phyloP scores from a whole-genome alignment of 2,113 vertebrate genomes.

The Erinaceus europaeus region DNA sequence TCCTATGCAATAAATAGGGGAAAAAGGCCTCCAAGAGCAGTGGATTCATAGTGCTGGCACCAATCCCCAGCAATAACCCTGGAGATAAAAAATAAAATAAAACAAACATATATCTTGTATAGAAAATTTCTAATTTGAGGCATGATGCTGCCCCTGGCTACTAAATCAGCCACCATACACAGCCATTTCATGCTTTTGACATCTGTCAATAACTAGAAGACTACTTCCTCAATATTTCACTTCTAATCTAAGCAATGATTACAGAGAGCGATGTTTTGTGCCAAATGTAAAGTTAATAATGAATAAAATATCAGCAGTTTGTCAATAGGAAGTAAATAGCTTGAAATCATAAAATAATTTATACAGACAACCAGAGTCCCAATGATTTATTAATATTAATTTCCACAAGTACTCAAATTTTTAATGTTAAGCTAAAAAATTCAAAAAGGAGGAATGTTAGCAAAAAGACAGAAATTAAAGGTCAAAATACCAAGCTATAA shows the following conservation, averaged over 20 bases:
- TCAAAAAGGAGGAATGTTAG: too few species aligned
- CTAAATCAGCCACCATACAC: background rate
- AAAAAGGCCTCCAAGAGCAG: too few species aligned
- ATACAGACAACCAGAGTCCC: background rate
- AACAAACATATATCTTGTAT: background rate
- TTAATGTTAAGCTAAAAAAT: too few species aligned
- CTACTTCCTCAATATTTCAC: background rate
- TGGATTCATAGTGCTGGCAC: too few species aligned
- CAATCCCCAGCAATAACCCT: too few species aligned
- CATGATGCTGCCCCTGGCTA: background rate
- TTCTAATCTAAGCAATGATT: background rate
- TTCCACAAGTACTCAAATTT: too few species aligned
- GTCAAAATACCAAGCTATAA: too few species aligned
- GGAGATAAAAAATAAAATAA: too few species aligned
- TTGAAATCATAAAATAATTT: conserved; percentile 1
- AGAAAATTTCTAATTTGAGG: background rate
- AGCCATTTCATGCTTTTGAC: background rate
- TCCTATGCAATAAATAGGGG: too few species aligned
- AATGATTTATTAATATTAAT: conserved; percentile 18
- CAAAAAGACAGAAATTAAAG: too few species aligned
- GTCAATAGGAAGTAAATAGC: background rate
- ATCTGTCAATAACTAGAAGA: background rate
- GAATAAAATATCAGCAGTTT: background rate
- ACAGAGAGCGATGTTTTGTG: background rate
- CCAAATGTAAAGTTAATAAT: background rate